A percentile compares a stretch with the other conserved stretches of the same genome.
Evolutionary conservation across 2,113 vertebrate genomes (phyloP).

Genomic region (Stegostoma tigrinum): DNA sequence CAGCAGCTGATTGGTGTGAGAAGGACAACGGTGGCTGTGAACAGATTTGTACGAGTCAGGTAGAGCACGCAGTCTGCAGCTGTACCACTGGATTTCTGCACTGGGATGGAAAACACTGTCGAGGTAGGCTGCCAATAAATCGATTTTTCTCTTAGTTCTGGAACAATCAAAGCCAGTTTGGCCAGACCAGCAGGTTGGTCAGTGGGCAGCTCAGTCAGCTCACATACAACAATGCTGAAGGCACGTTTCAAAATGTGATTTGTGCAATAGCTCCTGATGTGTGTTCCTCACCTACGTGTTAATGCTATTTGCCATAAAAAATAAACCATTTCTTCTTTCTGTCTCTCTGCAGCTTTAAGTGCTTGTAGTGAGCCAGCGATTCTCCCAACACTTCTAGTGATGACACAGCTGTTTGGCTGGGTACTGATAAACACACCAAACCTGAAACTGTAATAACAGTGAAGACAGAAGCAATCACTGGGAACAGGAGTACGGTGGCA

Average conservation of each 20-base stretch:
- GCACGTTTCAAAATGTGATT: neutral
- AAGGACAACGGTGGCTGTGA: conserved; percentile 86
- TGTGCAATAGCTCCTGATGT: neutral
- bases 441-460: conserved; percentile 49
- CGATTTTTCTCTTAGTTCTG: neutral
- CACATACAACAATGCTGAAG: neutral
- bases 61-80: conserved; percentile 75
- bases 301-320: conserved; percentile 23
- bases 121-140: conserved; percentile 56
- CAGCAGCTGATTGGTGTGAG: conserved; percentile 84
- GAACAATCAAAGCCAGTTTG: neutral
- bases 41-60: conserved; percentile 85
- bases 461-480: neutral
- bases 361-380: conserved; percentile 47
- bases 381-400: conserved; percentile 46
- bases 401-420: conserved; percentile 43
- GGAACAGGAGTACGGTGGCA: neutral
- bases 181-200: too few relatives aligned
- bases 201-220: too few relatives aligned
- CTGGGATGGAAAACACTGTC: conserved; percentile 76
- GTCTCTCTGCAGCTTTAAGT: conserved; percentile 52
- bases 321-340: conserved; percentile 25
- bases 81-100: conserved; percentile 87
- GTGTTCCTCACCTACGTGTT: neutral
- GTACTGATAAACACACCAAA: conserved; percentile 45